These are phyloP conservation scores for Peromyscus attwateri DNA, from an alignment of 2,797 vertebrate genomes.

Conservation along the genomic window DNA sequence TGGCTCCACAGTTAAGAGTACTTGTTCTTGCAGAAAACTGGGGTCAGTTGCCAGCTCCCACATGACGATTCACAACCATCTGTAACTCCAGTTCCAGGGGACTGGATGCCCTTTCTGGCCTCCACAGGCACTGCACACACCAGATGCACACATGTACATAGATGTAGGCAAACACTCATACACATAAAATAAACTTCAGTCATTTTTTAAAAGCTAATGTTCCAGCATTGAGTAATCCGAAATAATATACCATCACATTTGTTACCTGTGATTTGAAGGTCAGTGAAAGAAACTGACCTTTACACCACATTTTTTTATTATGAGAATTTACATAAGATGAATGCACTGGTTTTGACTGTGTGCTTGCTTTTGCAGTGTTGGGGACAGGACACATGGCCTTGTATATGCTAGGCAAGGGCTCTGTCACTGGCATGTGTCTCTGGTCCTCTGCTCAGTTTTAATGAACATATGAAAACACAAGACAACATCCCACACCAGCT, in stretches of 20 bases:
- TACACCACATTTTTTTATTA: background rate
- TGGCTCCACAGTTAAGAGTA: background rate
- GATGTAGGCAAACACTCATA: background rate
- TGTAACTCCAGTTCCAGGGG: background rate
- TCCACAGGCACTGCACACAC: background rate
- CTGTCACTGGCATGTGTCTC: background rate
- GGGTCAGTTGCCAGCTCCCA: background rate
- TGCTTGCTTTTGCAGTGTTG: background rate
- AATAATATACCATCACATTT: background rate
- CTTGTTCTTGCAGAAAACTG: background rate
- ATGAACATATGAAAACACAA: background rate
- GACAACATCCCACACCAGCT: background rate
- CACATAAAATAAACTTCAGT: background rate
- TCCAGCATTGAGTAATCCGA: background rate
- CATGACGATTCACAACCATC: background rate
- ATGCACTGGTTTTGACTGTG: background rate
- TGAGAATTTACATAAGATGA: background rate
- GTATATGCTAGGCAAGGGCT: background rate
- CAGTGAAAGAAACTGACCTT: background rate
- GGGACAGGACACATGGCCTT: background rate
- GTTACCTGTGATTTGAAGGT: background rate
- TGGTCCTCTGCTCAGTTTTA: background rate
- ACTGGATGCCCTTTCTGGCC: background rate
- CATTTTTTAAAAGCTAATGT: background rate
- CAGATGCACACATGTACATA: background rate